Conservation (phyloP, 2,888 invertebrate genomes). For the Noctua pronuba region DNA sequence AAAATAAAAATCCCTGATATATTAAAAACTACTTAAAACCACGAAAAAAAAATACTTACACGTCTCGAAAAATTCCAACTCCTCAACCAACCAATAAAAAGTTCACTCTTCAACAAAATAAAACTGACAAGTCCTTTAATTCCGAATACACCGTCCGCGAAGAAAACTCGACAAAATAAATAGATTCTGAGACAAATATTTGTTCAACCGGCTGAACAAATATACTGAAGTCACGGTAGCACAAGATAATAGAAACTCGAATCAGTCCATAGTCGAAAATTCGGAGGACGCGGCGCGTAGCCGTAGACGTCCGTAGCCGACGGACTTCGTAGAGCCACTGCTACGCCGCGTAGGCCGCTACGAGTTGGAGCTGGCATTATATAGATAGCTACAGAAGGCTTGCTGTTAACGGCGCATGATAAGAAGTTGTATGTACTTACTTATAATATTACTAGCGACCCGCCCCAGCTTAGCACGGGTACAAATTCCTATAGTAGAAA, state of each 20-base stretch:
- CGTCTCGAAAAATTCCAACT: conserved; percentile 42
- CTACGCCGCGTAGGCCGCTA: conserved; percentile 69
- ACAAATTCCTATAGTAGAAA: not conserved
- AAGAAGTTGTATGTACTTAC: conserved; percentile 8
- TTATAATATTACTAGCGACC: not conserved
- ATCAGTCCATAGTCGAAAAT: conserved; percentile 50
- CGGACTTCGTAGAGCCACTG: conserved; percentile 76
- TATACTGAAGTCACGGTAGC: conserved; percentile 46
- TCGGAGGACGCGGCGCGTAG: conserved; percentile 52
- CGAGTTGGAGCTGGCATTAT: conserved; percentile 34
- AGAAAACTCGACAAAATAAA: conserved; percentile 44
- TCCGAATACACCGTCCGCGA: conserved; percentile 33
- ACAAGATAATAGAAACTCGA: conserved; percentile 60
- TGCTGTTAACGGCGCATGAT: conserved; percentile 27
- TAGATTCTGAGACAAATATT: conserved; percentile 47
- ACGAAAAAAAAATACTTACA: conserved; percentile 52
- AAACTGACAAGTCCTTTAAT: conserved; percentile 51
- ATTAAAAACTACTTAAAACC: not conserved
- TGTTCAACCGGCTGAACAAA: conserved; percentile 39
- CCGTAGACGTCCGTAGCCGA: conserved; percentile 77
- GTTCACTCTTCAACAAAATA: conserved; percentile 66
- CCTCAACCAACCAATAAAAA: conserved; percentile 64
- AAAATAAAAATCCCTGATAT: not conserved
- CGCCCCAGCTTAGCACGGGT: not conserved
- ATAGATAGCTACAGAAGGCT: conserved; percentile 38